phyloP scores from a whole-genome alignment of 2,113 vertebrate genomes.

The Pterocles burchelli region DNA sequence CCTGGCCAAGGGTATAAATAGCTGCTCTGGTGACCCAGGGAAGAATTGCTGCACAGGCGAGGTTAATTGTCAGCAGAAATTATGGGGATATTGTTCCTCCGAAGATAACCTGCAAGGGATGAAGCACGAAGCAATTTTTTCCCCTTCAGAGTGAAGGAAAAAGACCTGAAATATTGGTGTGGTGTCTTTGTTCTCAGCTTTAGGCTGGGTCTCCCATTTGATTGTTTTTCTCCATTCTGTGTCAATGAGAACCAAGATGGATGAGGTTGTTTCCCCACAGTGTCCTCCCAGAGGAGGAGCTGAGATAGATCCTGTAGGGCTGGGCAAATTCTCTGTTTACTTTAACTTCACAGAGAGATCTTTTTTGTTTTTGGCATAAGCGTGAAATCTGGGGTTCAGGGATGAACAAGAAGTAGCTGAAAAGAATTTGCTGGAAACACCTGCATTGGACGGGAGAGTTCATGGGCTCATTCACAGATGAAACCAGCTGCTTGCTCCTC shows the following conservation, averaged over 20 bases:
- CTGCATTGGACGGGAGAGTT: background rate
- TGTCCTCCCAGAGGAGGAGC: background rate
- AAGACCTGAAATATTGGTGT: constrained; percentile 39
- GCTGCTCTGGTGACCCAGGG: constrained; percentile 21
- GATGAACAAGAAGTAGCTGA: background rate
- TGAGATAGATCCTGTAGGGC: background rate
- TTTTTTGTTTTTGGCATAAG: background rate
- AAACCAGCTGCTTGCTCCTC: background rate
- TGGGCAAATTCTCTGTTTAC: background rate
- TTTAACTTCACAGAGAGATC: background rate
- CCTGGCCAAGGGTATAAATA: constrained; percentile 7
- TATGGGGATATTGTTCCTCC: constrained; percentile 37
- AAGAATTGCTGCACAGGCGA: background rate
- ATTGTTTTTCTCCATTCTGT: background rate
- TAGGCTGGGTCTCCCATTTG: background rate
- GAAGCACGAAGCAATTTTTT: constrained; percentile 13
- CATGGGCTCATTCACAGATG: background rate
- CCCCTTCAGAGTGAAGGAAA: constrained; percentile 48
- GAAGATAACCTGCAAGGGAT: constrained; percentile 44
- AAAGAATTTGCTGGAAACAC: background rate
- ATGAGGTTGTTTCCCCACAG: background rate
- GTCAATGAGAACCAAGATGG: constrained; percentile 2
- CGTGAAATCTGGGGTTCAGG: background rate
- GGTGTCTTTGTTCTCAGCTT: constrained; percentile 39
- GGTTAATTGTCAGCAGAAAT: constrained; percentile 50